Base-by-base conservation (phyloP, 1,140 invertebrate genomes). In the Potamilus streckersoni region DNA sequence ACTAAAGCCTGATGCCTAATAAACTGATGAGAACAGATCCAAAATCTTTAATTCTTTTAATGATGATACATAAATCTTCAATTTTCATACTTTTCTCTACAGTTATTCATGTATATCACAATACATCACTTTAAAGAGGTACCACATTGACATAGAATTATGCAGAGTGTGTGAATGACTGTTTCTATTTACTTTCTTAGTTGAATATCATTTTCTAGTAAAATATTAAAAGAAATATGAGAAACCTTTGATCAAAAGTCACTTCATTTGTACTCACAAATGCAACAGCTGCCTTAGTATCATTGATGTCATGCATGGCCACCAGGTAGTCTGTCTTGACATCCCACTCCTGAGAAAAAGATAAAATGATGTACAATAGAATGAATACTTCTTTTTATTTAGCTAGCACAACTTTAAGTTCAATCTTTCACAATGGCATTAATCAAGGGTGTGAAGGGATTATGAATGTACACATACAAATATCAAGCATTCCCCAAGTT, bases 261-360 rank as follows among this genome's bases (percentile, higher is more conserved):
- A 27, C 0, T 31, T 68, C 6, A 57, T 19, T 17, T 57, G 12
- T 58, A 16, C 17, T 58, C 60, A 64, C 16, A 66, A 38, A 20
- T 2, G 71, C 31, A 20, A 85, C 63, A 57, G 72, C 77, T 55
- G 71, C 69, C 56, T 73, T 77, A 4, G 85, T 72, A 31, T 86
- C 85, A 20, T 82, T 73, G 38, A 81, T 69, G 38, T 86, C 83
- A 38, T 82, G 82, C 70, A 85, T 78, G 31, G 81, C 74, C 2
- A 85, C 73, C 20, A 87, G 61, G 74, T 85, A 87, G 23, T 84
- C 81, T 6, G 68, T 75, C 27, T 79, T 79, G 31, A 85, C 80
- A 66, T 80, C 80, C 82, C 83, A 83, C 23, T 85, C 81, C 85
- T 86, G 62, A 19, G 73, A 68, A 56, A 72, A 66, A 77, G 23